Percentiles rank a stretch among this genome's conserved stretches.
Evolutionary conservation across 2,797 vertebrate species (phyloP).

Genomic region (Acanthopagrus latus): DNA sequence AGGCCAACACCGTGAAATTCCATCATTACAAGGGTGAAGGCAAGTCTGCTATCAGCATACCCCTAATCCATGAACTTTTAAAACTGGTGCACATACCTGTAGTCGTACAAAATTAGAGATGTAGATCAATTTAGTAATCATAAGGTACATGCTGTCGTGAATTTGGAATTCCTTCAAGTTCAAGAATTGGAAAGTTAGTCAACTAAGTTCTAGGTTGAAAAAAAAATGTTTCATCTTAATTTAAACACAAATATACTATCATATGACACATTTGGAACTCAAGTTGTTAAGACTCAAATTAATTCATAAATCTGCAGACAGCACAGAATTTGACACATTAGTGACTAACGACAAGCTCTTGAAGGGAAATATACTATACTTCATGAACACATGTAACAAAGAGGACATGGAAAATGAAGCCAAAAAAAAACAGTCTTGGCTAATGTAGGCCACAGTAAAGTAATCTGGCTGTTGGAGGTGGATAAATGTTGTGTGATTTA

Average conservation of each 20-base stretch:
- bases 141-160: neutral
- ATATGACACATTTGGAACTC: neutral
- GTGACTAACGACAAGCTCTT: no score
- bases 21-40: slow-evolving; percentile 75
- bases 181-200: neutral
- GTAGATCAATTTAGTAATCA: neutral
- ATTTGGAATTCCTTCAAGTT: neutral
- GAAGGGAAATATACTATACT: no score
- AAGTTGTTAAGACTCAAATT: neutral
- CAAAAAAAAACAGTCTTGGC: no score
- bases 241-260: neutral
- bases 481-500: no score
- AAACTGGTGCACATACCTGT: neutral
- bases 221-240: neutral
- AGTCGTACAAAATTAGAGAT: neutral
- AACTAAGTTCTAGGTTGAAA: neutral
- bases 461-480: no score
- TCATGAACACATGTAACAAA: no score
- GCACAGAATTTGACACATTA: neutral
- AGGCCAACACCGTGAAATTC: slow-evolving; percentile 80
- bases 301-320: neutral
- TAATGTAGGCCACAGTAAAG: no score
- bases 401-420: no score
- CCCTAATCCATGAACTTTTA: neutral
- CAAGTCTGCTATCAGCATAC: slow-evolving; percentile 28